Base-by-base conservation (phyloP, 35 echinoderm and acorn worm species). In the Ophiothrix spiculata region DNA sequence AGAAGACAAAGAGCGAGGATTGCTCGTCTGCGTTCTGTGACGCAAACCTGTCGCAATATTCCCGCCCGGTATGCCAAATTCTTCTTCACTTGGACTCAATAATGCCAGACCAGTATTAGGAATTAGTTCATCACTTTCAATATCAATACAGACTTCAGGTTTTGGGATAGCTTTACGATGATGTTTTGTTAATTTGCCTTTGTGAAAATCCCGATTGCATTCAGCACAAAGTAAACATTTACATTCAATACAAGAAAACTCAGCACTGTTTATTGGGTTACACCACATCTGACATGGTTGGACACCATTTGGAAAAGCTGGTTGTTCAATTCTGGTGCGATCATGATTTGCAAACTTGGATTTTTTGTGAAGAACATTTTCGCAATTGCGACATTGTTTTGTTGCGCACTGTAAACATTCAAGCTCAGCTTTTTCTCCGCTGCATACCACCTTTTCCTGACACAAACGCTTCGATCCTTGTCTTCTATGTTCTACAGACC, bases 351-450 rank as follows among this genome's bases (percentile, higher is more conserved):
- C 63, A n/a, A 94, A 89, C 87, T 89, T 87, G 28, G 80, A 81
- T 85, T 81, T 80, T 17, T 75, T 90, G 75, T 99, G 96, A n/a
- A 99, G 88, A 31, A 77, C 75, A 45, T 84, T 42, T 76, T 94
- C 96, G 39, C 96, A 99, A 39, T 88, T 64, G 36, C 31, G 37
- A 77, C 96, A 99, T 84, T 99, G 96, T 31, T 89, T 82, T 42
- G 92, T 99, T 14, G 83, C 92, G 86, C 96, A 99, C 56, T 99
- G 86, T 73, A 69, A 54, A 87, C 96, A 99, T 74, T 94, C 89
- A 39, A 91, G 86, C 33, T 86, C 81, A 1, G 92, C 96, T 82
- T 85, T 81, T 11, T 75, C 60, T 16, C 96, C 91, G 84, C 81
- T 86, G 74, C 96, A 99, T 32, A 64, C 64, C 40, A 94, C 94